Evolutionary conservation across 2,113 vertebrate species (phyloP).

Genomic region (Microcebus murinus): DNA sequence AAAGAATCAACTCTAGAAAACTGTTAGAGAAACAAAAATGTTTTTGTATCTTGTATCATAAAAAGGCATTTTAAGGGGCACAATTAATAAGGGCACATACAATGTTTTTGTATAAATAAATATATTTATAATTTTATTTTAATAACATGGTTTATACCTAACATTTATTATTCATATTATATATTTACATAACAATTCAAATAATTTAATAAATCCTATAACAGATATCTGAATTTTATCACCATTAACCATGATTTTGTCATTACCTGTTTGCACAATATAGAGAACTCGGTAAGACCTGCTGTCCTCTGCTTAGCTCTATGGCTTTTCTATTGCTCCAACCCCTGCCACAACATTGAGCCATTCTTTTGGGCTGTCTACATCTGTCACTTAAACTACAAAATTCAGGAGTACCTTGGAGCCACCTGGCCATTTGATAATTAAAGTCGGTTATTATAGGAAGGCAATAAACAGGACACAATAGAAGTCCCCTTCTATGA

Average conservation of each 20-base stretch:
- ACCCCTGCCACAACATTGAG: not conserved
- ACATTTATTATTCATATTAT: not conserved
- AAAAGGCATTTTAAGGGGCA: not conserved
- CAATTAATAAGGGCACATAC: slow-evolving; percentile 23
- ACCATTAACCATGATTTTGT: not conserved
- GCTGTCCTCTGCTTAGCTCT: not conserved
- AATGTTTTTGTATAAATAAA: slow-evolving; percentile 53
- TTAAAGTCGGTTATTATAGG: not conserved
- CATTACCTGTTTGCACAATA: not conserved
- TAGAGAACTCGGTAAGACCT: not conserved
- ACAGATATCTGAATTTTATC: not conserved
- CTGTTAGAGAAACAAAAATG: not conserved
- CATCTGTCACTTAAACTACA: not conserved
- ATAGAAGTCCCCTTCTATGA: not conserved
- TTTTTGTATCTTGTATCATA: not conserved
- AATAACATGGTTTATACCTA: slow-evolving; percentile 7
- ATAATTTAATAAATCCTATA: slow-evolving; percentile 55
- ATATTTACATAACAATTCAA: slow-evolving; percentile 5
- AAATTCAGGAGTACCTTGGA: not conserved
- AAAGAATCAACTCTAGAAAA: slow-evolving; percentile 29
- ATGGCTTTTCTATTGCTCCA: not conserved
- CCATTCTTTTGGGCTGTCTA: not conserved
- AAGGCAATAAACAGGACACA: not conserved
- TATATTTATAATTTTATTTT: slow-evolving; percentile 64
- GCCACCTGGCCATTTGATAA: not conserved